Percentiles rank a stretch among this genome's conserved stretches.
phyloP scores from a whole-genome alignment of 2,113 vertebrate species.

The Chascanopsetta lugubris region DNA sequence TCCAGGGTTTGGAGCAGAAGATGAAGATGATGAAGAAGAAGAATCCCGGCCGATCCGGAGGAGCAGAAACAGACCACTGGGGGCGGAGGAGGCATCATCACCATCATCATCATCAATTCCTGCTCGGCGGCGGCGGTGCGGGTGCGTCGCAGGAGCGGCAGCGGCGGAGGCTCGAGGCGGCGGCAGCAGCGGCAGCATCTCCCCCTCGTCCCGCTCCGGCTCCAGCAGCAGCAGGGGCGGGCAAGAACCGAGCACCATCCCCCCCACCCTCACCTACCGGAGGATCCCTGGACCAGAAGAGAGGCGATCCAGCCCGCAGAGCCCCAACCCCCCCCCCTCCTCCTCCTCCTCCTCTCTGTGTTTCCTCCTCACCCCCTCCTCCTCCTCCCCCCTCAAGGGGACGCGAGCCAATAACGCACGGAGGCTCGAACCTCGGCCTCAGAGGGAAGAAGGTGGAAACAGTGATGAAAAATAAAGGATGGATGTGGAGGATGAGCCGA shows the following conservation, averaged over 20 bases:
- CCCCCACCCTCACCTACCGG: constrained; percentile 72
- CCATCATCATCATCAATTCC: constrained; percentile 75
- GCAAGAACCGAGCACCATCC: constrained; percentile 64
- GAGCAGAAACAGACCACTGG: constrained; percentile 60
- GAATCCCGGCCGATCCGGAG: constrained; percentile 73
- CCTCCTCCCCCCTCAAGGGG: constrained; percentile 49
- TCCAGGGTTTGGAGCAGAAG: constrained; percentile 69
- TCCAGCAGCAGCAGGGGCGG: no score
- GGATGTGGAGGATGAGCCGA: no score
- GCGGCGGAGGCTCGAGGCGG: constrained; percentile 54
- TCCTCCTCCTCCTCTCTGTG: constrained; percentile 47
- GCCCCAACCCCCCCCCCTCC: constrained; percentile 50
- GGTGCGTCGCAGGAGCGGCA: constrained; percentile 57
- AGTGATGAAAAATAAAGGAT: no score
- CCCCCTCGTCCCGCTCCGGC: constrained; percentile 72
- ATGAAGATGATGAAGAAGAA: constrained; percentile 57
- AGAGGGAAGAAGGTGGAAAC: constrained; percentile 15
- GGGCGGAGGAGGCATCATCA: constrained; percentile 72
- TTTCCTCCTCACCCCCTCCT: constrained; percentile 13
- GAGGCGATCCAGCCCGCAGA: constrained; percentile 61
- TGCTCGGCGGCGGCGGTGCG: constrained; percentile 52
- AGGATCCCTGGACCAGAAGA: constrained; percentile 58
- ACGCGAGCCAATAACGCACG: constrained; percentile 49
- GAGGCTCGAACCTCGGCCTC: constrained; percentile 42
- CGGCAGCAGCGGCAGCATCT: constrained; percentile 65